Conservation (phyloP, 2,113 vertebrate species). For the Marmota flaviventris region DNA sequence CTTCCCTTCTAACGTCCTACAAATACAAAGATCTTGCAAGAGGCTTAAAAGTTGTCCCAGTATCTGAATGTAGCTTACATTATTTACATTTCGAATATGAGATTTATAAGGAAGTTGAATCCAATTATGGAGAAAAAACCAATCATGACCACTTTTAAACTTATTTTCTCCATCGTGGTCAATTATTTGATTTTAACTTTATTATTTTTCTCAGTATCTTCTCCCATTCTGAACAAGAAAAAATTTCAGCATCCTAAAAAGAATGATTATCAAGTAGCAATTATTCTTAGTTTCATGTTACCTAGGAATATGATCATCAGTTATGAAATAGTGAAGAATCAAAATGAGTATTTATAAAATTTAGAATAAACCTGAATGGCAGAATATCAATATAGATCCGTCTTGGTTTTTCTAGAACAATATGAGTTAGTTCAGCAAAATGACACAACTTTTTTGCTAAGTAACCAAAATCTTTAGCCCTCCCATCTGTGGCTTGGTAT, state of each 20-base stretch:
- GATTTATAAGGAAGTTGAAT: neutral
- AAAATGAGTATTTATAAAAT: neutral
- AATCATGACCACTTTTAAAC: neutral
- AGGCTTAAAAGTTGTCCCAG: neutral
- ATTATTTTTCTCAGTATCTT: neutral
- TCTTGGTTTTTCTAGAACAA: neutral
- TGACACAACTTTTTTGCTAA: neutral
- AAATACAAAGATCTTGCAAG: neutral
- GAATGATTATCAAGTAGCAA: neutral
- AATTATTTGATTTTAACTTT: neutral
- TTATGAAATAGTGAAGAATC: neutral
- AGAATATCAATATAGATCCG: neutral
- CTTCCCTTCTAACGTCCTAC: neutral
- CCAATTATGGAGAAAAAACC: neutral
- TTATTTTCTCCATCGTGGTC: neutral
- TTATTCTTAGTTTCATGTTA: neutral
- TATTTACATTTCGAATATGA: neutral
- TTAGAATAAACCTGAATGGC: neutral
- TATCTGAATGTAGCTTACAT: constrained; percentile 25
- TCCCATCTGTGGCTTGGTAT: neutral
- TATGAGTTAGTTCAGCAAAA: neutral
- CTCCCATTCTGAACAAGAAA: neutral
- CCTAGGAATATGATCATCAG: neutral
- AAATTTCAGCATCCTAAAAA: neutral
- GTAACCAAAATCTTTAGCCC: neutral